Conservation (phyloP, 2,888 invertebrate genomes). For the Xestia xanthographa region DNA sequence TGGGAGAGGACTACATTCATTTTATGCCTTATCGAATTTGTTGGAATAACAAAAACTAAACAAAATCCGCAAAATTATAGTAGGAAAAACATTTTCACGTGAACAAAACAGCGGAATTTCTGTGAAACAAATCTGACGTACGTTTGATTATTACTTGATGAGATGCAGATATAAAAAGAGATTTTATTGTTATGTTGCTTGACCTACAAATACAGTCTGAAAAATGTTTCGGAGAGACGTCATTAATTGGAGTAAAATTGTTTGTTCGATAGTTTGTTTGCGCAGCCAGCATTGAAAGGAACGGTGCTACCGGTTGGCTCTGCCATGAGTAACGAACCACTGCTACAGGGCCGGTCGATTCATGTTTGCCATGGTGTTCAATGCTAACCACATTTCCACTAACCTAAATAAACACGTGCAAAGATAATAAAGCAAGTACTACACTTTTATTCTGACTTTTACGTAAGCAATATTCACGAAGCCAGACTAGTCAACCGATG, state of each 20-base stretch:
- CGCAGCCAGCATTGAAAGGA: slow-evolving; percentile 52
- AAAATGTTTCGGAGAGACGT: slow-evolving; percentile 49
- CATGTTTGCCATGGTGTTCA: slow-evolving; percentile 52
- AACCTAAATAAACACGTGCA: slow-evolving; percentile 61
- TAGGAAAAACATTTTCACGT: slow-evolving; percentile 7
- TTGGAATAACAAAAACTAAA: not conserved
- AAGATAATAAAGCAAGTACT: slow-evolving; percentile 30
- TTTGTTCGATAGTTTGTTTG: slow-evolving; percentile 64
- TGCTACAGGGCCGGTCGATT: slow-evolving; percentile 43
- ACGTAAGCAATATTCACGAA: slow-evolving; percentile 23
- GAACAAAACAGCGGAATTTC: slow-evolving; percentile 17
- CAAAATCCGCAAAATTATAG: not conserved
- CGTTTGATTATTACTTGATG: slow-evolving; percentile 38
- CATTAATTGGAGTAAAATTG: slow-evolving; percentile 69
- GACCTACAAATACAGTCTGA: slow-evolving; percentile 46
- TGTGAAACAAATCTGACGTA: slow-evolving; percentile 35
- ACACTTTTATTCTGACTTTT: slow-evolving; percentile 32
- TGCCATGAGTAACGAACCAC: slow-evolving; percentile 61
- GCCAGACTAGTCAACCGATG: not conserved
- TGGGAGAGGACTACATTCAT: not conserved
- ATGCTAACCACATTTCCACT: slow-evolving; percentile 51
- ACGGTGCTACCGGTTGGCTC: slow-evolving; percentile 51
- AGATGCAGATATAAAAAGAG: slow-evolving; percentile 43
- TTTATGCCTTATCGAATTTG: not conserved
- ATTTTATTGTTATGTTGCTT: slow-evolving; percentile 34